A percentile compares a stretch with the other conserved stretches of the same genome.
phyloP scores from a whole-genome alignment of 2,888 invertebrate species.

The Epistrophella euchroma region DNA sequence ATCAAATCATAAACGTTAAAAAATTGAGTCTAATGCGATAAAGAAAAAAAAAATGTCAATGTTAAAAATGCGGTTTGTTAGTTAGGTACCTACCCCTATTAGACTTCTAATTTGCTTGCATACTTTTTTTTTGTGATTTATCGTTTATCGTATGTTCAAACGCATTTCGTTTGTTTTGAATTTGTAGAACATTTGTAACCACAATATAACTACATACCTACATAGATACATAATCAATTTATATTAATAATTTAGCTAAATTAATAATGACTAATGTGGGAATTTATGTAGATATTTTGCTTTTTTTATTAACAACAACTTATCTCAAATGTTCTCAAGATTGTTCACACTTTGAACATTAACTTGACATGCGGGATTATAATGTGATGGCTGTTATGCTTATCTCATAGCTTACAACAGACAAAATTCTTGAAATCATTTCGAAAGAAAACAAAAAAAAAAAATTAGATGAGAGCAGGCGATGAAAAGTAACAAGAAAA shows the following conservation, averaged over 20 bases:
- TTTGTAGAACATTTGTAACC: too few relatives aligned
- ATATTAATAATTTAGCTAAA: neutral
- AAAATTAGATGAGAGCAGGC: neutral
- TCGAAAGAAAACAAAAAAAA: neutral
- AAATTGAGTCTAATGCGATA: constrained; percentile 7
- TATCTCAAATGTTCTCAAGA: neutral
- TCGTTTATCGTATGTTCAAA: neutral
- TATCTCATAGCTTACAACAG: neutral
- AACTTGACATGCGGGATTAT: constrained; percentile 1
- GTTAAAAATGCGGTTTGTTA: neutral
- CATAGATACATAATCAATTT: too few relatives aligned
- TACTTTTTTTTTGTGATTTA: neutral
- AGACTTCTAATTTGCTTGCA: neutral
- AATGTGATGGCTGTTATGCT: neutral
- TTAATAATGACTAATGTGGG: neutral
- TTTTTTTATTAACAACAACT: too few relatives aligned
- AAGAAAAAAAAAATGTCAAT: constrained; percentile 50
- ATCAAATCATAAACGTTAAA: constrained; percentile 24
- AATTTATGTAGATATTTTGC: neutral
- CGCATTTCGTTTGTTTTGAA: neutral
- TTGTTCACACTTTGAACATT: constrained; percentile 1
- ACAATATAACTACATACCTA: too few relatives aligned
- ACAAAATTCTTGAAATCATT: neutral
- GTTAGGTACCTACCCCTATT: too few relatives aligned
- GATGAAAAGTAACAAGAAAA: too few relatives aligned